Evolutionary conservation across 2,113 vertebrate genomes (phyloP).

Genomic region (Diadophis punctatus): DNA sequence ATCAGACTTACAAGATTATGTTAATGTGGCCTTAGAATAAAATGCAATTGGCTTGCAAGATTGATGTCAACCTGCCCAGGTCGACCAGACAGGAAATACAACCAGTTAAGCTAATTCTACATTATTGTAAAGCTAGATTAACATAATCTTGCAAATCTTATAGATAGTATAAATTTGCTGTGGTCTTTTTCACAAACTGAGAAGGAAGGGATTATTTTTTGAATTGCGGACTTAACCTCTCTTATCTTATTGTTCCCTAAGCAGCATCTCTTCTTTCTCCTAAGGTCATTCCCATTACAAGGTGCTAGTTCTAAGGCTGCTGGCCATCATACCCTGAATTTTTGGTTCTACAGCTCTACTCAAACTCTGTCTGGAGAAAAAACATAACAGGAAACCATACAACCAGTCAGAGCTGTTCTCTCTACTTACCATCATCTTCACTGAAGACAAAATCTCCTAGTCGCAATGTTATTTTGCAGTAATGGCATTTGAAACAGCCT

Average conservation of each 20-base stretch:
- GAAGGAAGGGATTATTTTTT: neutral
- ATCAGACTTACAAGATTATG: neutral
- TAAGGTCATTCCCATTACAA: neutral
- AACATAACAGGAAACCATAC: neutral
- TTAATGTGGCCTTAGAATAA: neutral
- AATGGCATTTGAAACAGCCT: constrained; percentile 83
- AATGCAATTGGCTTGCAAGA: neutral
- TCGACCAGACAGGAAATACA: neutral
- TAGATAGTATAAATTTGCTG: neutral
- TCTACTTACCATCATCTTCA: constrained; percentile 71
- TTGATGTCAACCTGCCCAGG: neutral
- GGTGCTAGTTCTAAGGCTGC: neutral
- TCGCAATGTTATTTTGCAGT: constrained; percentile 78
- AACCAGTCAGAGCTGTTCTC: neutral
- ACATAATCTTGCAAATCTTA: neutral
- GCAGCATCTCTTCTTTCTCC: neutral
- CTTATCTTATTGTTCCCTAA: neutral
- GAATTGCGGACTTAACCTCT: neutral
- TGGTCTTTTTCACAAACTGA: neutral
- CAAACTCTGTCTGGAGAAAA: neutral
- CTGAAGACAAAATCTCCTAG: constrained; percentile 80
- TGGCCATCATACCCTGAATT: neutral
- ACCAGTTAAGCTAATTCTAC: neutral
- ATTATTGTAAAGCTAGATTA: neutral
- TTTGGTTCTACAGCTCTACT: neutral